Base-by-base conservation (phyloP, 2,888 invertebrate genomes). In the Diarsia mendica region DNA sequence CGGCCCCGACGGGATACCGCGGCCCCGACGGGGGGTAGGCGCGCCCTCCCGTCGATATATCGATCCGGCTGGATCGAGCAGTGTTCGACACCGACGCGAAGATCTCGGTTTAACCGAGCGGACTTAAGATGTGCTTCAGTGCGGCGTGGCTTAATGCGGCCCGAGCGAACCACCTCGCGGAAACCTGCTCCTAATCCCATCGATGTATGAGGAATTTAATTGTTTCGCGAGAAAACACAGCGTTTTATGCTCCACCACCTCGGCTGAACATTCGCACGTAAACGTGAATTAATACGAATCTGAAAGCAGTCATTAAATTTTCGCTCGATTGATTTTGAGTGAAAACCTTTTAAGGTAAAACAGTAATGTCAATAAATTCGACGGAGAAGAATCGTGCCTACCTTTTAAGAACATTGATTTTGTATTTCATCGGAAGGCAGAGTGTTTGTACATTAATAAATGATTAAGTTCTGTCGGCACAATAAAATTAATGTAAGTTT, bases 261-360 rank as follows among this genome's bases (percentile, higher is more conserved):
- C 88, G 83, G 79, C 88, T 90, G 90, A 91, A 93, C 91, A 90
- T 91, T 92, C 89, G 89, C 90, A 91, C 90, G 92, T 92, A 91
- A 89, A 93, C 92, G 90, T 91, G 92, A 94, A 94, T 95, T 94
- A 95, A 95, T 93, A 92, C 91, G 92, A 94, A 93, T 94, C 90
- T 93, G 93, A 94, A 94, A 93, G 94, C 94, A 94, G 93, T 94
- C 96, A 95, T 96, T 95, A 95, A 95, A 95, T 96, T 94, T 93
- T 90, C 94, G 91, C 94, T 91, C 93, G 93, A 95, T 95, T 92
- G 93, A 91, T 93, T 94, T 92, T 92, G 91, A 92, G 92, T 91
- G 92, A 93, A 94, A 94, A 93, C 93, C 93, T 95, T 94, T 95
- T 93, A 93, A 94, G 93, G 92, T 93, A 92, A 93, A 94, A 93